Evolutionary conservation across 2,888 invertebrate genomes (phyloP), one percentile per base, ranked within the genome.

Genomic region (Euclidia mi): DNA sequence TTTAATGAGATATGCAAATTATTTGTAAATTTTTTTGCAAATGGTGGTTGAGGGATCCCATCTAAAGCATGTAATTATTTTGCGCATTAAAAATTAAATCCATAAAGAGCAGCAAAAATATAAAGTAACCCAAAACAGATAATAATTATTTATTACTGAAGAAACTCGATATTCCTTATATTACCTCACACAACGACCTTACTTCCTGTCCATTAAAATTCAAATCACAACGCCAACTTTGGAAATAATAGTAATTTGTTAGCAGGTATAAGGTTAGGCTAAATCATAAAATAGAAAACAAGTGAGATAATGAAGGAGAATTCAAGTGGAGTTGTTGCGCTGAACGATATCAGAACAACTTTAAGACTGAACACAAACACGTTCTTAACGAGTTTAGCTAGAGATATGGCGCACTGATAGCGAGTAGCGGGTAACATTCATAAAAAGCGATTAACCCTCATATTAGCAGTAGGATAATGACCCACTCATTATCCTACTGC

Each of bases 311-410:
- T 44, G 20, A 34, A 34, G 0, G 0, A 10, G 12, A 34, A 14
- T 20, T 20, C 9, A 10, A 34, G 10, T 44, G 9, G 32, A 34
- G 20, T n/a, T 12, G 34, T 25, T 20, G 20, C 6, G 32, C 32
- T 44, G 20, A 44, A 18, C 14, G 35, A 41, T 15, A 40, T 17
- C 25, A 3, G 14, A 46, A 37, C 46, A 37, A 46, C 25, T 29
- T 17, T 11, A 17, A 37, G 11, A 25, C 12, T 17, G 6, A 46
- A 37, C 37, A 46, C 32, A 44, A 32, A 44, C 28, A 46, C 37
- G 28, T 14, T 29, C 2, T 25, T 46, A 37, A 28, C 35, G 11
- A 35, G 35, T 25, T 25, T 25, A 25, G 7, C 20, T 25, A 6
- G 20, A 25, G 20, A 3, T 7, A 25, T 1, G 6, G 4, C n/a